A percentile compares a stretch with the other conserved stretches of the same genome.
Evolutionary conservation across 2,888 invertebrate species (phyloP).

Genomic region (Eubasilissa splendida): DNA sequence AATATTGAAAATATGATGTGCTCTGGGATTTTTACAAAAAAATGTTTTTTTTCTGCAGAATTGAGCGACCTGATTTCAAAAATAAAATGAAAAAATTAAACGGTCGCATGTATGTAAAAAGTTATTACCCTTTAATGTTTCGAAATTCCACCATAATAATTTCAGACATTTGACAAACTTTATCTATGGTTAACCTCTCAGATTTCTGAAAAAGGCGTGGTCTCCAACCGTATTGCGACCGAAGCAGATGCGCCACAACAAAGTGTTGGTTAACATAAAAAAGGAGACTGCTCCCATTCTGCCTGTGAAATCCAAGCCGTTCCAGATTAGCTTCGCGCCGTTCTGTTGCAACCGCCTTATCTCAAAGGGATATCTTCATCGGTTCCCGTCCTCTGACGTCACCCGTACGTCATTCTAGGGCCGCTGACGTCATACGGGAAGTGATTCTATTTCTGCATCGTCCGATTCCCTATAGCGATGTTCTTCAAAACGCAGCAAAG

Average conservation of each 20-base stretch:
- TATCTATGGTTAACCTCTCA: too few relatives aligned
- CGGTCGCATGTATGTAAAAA: too few relatives aligned
- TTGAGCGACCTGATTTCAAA: too few relatives aligned
- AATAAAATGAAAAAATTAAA: too few relatives aligned
- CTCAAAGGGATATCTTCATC: slow-evolving; percentile 22
- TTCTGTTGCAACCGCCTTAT: slow-evolving; percentile 36
- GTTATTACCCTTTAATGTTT: too few relatives aligned
- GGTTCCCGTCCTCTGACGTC: slow-evolving; percentile 40
- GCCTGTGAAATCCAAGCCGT: slow-evolving; percentile 18
- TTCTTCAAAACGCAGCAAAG: slow-evolving; percentile 25
- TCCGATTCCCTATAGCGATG: slow-evolving; percentile 20
- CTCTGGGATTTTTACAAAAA: too few relatives aligned
- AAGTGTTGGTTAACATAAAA: slow-evolving; percentile 6
- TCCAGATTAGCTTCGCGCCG: slow-evolving; percentile 13
- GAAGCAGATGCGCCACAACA: not conserved
- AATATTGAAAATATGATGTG: too few relatives aligned
- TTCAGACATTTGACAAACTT: too few relatives aligned
- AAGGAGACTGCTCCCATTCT: slow-evolving; percentile 28
- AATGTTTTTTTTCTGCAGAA: too few relatives aligned
- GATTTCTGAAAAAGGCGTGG: too few relatives aligned
- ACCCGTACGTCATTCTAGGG: slow-evolving; percentile 36
- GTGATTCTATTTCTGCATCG: slow-evolving; percentile 29
- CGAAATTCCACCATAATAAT: too few relatives aligned
- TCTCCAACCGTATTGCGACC: not conserved
- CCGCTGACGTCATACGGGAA: slow-evolving; percentile 45